These are phyloP conservation scores for Volucella bombylans DNA, from an alignment of 2,888 invertebrate species.

Conservation along the genomic window DNA sequence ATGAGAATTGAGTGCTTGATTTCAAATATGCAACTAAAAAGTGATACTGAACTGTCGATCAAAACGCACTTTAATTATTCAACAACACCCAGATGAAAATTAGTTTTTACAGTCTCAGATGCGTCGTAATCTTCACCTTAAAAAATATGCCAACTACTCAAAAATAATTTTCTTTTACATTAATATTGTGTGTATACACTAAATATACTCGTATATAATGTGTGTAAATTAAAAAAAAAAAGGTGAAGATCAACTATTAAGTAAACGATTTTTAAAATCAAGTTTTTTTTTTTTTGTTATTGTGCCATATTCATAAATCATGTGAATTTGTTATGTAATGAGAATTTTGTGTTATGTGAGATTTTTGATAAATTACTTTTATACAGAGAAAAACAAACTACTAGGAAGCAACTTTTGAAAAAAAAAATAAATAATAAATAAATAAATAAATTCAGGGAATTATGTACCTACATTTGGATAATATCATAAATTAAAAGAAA, in stretches of 20 bases:
- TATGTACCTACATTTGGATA: constrained; percentile 42
- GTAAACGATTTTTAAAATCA: constrained; percentile 56
- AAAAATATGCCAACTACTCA: constrained; percentile 37
- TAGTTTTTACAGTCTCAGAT: constrained; percentile 30
- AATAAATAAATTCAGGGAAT: constrained; percentile 32
- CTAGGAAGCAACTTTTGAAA: constrained; percentile 6
- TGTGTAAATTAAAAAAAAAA: not conserved
- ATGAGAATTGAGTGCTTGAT: constrained; percentile 18
- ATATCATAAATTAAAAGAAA: constrained; percentile 37
- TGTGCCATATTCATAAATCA: constrained; percentile 60
- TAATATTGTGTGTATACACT: constrained; percentile 47
- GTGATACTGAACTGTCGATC: constrained; percentile 14
- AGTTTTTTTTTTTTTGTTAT: constrained; percentile 30
- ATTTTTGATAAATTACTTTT: constrained; percentile 11
- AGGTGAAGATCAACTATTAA: constrained; percentile 20
- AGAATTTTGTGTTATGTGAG: constrained; percentile 44
- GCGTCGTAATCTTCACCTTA: constrained; percentile 33
- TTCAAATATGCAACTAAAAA: not conserved
- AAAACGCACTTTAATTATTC: constrained; percentile 19
- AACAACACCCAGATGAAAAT: constrained; percentile 22
- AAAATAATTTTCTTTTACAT: constrained; percentile 30
- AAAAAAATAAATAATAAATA: no score
- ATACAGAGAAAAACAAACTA: constrained; percentile 18
- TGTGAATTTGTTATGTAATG: constrained; percentile 22
- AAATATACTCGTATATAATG: constrained; percentile 29